These are phyloP conservation scores for Passer montanus DNA, from an alignment of 2,113 vertebrate genomes.

Conservation along the genomic window DNA sequence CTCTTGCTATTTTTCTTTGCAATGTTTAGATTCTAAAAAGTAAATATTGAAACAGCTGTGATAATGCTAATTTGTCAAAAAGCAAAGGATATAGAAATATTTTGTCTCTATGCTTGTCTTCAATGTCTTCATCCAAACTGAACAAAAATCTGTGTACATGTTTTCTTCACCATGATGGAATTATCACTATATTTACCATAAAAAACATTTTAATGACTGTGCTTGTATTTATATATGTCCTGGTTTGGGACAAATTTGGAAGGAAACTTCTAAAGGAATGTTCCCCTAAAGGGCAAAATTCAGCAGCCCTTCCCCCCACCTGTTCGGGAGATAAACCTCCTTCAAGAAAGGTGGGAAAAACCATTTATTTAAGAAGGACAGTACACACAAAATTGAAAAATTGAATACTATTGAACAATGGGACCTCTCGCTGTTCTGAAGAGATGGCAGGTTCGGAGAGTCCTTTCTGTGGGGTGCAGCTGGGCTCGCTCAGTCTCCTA, in stretches of 20 bases:
- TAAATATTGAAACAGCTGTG: neutral
- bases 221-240: neutral
- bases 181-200: neutral
- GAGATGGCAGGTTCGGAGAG: neutral
- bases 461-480: fast-evolving
- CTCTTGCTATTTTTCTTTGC: neutral
- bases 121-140: neutral
- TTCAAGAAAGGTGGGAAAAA: neutral
- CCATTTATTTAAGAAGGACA: neutral
- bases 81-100: neutral
- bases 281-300: neutral
- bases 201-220: neutral
- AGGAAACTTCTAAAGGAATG: neutral
- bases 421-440: neutral
- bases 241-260: neutral
- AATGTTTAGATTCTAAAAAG: neutral
- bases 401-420: neutral
- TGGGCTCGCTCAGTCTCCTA: fast-evolving
- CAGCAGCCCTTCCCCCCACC: neutral
- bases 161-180: neutral
- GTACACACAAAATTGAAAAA: neutral
- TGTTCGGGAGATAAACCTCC: neutral
- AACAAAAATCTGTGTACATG: neutral
- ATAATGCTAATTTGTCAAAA: neutral
- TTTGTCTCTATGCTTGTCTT: neutral